Evolutionary conservation across 2,797 vertebrate genomes (phyloP).

Genomic region (Eulemur coronatus): DNA sequence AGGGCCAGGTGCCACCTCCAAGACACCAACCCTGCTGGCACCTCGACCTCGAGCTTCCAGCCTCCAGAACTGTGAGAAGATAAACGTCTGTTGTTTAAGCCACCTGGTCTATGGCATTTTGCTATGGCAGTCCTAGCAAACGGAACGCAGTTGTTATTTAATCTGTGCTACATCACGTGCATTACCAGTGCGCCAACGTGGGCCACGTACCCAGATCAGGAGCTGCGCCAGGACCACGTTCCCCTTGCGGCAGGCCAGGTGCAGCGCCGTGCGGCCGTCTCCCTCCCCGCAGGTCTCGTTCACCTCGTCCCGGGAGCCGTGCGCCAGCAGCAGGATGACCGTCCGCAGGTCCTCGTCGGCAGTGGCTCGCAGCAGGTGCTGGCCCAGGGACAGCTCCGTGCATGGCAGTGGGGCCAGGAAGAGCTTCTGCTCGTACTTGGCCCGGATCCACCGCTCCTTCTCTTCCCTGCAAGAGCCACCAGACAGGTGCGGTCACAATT

Average conservation of each 20-base stretch:
- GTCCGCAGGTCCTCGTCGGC: conserved; percentile 93
- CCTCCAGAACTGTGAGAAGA: not conserved
- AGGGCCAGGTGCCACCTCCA: not conserved
- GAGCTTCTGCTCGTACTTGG: conserved; percentile 98
- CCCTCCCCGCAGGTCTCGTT: conserved; percentile 96
- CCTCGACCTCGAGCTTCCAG: not conserved
- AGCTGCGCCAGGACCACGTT: conserved; percentile 95
- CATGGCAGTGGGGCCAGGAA: conserved; percentile 91
- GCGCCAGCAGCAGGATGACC: conserved; percentile 94
- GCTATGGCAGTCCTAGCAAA: not conserved
- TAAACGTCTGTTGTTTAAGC: rapidly evolving
- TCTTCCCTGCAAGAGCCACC: conserved; percentile 88
- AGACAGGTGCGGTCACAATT: rapidly evolving
- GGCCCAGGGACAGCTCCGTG: conserved; percentile 92
- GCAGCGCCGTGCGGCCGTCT: conserved; percentile 94
- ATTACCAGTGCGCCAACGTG: rapidly evolving
- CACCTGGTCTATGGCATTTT: rapidly evolving
- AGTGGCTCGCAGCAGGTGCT: conserved; percentile 92
- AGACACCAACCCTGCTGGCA: not conserved
- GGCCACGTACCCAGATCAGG: conserved; percentile 93
- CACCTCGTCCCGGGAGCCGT: conserved; percentile 94
- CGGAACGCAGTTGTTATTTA: no score
- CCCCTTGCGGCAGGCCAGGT: conserved; percentile 94
- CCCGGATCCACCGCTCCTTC: conserved; percentile 97
- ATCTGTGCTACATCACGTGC: no score